phyloP scores from a whole-genome alignment of 30 jellyfish, hydroid and myxozoan species.

The Aurelia sp. region DNA sequence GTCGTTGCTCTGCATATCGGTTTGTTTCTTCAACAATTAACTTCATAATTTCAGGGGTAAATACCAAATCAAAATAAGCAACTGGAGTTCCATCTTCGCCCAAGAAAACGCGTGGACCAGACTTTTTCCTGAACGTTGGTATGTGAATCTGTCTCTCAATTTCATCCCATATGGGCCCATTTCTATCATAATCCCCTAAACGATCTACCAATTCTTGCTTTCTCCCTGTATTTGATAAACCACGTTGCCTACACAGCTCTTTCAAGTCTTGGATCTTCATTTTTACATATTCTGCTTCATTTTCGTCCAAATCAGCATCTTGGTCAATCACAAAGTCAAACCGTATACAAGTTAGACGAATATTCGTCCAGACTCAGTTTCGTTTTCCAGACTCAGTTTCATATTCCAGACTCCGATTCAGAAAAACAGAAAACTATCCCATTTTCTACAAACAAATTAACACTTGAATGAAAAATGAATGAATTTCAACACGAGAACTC shows the following conservation, averaged over 20 bases:
- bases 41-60: constrained; percentile 22
- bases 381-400: no score
- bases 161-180: constrained; percentile 26
- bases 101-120: constrained; percentile 15
- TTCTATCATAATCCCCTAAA: constrained; percentile 3
- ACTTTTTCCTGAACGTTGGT: no score
- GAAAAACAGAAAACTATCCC: no score
- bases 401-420: no score
- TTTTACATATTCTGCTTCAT: neutral
- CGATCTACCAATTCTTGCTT: constrained; percentile 20
- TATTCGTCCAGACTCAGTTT: no score
- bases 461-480: no score
- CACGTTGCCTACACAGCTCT: constrained; percentile 2
- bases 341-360: no score
- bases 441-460: no score
- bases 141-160: constrained; percentile 25
- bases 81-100: constrained; percentile 33
- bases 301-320: constrained; percentile 14
- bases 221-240: constrained; percentile 12
- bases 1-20: constrained; percentile 13
- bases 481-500: no score
- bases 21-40: constrained; percentile 25
- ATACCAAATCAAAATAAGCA: constrained; percentile 5
- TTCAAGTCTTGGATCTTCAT: constrained; percentile 6
- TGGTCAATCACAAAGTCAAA: constrained; percentile 10